Percentiles rank a stretch among this genome's conserved stretches.
Conservation (phyloP, 2,797 vertebrate genomes). For the Thripadectes ignobilis region DNA sequence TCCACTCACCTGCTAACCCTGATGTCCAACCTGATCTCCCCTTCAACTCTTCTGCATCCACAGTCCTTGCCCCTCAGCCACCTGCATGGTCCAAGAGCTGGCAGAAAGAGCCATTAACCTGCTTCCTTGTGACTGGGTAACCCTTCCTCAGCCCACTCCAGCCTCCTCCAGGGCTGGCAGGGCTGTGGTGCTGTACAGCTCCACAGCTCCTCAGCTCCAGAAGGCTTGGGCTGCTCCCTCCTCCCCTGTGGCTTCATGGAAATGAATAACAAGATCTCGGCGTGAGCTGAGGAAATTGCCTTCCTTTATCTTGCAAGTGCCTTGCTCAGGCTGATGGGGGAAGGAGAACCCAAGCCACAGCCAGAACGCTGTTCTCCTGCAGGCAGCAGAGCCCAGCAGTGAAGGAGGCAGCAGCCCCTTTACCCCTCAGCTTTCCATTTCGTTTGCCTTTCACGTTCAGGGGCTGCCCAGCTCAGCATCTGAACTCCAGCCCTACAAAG, state of each 20-base stretch:
- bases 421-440: neutral
- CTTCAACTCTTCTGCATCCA: fast-evolving
- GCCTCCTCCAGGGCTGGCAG: neutral
- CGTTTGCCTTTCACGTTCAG: neutral
- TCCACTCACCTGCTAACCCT: neutral
- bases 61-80: neutral
- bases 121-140: fast-evolving
- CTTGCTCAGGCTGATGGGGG: neutral
- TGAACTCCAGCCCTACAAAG: neutral
- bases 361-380: neutral
- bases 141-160: neutral
- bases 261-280: neutral
- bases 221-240: neutral
- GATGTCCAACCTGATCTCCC: neutral
- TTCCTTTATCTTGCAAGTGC: neutral
- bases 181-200: neutral
- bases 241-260: neutral
- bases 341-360: neutral
- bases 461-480: neutral
- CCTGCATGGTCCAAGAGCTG: fast-evolving
- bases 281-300: neutral
- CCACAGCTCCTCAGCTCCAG: neutral
- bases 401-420: neutral
- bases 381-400: neutral
- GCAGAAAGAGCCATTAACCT: neutral